phyloP scores from a whole-genome alignment of 2,797 vertebrate species.

The Rhabdomys pumilio region DNA sequence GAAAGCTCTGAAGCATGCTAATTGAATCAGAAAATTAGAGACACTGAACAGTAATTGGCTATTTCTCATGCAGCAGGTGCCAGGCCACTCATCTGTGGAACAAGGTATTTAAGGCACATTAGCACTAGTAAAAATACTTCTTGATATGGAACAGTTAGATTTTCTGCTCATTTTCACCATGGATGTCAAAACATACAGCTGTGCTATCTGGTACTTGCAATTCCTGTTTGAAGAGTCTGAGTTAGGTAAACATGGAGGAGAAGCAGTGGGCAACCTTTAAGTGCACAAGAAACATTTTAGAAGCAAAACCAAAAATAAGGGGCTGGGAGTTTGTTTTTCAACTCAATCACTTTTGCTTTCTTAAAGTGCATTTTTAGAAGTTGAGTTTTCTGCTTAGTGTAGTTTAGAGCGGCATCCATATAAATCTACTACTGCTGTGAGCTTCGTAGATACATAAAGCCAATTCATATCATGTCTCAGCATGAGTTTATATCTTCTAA shows the following conservation, averaged over 20 bases:
- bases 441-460: constrained; percentile 89
- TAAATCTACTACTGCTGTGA: constrained; percentile 92
- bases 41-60: constrained; percentile 99
- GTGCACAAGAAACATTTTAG: constrained; percentile 67
- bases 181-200: constrained; percentile 93
- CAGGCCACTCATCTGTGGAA: constrained; percentile 99
- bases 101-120: constrained; percentile 99
- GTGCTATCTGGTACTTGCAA: constrained; percentile 88
- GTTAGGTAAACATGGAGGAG: constrained; percentile 82
- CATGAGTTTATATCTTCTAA: constrained; percentile 91
- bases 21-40: constrained; percentile 99
- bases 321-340: constrained; percentile 80
- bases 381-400: constrained; percentile 87
- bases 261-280: constrained; percentile 77
- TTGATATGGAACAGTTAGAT: constrained; percentile 99
- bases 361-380: constrained; percentile 85
- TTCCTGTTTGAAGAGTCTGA: constrained; percentile 83
- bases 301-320: constrained; percentile 68
- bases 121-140: constrained; percentile 99
- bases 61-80: constrained; percentile 99
- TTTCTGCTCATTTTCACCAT: constrained; percentile 97
- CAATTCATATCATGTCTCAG: constrained; percentile 91
- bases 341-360: constrained; percentile 81
- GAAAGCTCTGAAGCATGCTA: constrained; percentile 99
- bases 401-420: constrained; percentile 87